These are phyloP conservation scores for Meloidogyne exigua DNA, from an alignment of 1,140 invertebrate genomes.

Conservation along the genomic window DNA sequence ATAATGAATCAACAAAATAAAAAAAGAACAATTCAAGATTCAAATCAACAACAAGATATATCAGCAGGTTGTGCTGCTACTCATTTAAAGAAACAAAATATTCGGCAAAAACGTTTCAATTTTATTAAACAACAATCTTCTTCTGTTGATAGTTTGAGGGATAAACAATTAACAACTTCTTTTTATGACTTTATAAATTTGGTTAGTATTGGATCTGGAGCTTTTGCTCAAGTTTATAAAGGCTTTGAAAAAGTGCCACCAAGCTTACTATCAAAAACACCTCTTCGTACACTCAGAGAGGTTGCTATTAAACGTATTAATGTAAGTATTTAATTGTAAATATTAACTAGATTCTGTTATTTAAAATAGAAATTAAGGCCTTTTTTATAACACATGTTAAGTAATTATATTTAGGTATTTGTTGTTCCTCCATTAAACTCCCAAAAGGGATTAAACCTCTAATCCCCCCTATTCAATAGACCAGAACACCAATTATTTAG, in stretches of 20 bases:
- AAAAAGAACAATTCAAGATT: too few relatives aligned
- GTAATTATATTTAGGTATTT: constrained; percentile 7
- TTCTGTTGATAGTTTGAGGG: neutral
- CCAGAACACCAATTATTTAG: too few relatives aligned
- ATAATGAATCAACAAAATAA: too few relatives aligned
- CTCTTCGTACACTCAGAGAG: neutral
- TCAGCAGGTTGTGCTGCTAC: too few relatives aligned
- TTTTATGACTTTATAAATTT: neutral
- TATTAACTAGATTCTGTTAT: too few relatives aligned
- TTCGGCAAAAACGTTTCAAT: neutral
- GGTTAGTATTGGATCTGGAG: constrained; percentile 23
- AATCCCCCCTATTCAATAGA: too few relatives aligned
- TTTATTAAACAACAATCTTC: neutral
- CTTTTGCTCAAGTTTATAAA: constrained; percentile 32
- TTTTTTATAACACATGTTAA: too few relatives aligned
- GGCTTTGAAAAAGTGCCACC: neutral
- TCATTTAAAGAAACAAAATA: neutral
- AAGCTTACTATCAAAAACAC: too few relatives aligned
- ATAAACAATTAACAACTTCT: neutral
- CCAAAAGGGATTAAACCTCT: too few relatives aligned
- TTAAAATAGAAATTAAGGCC: too few relatives aligned
- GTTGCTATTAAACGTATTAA: constrained; percentile 32
- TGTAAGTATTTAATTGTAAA: constrained; percentile 13
- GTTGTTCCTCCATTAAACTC: too few relatives aligned
- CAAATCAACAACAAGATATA: too few relatives aligned